A percentile compares a stretch with the other conserved stretches of the same genome.
Conservation (phyloP, 2,797 vertebrate species). For the Fistularia tabacaria region DNA sequence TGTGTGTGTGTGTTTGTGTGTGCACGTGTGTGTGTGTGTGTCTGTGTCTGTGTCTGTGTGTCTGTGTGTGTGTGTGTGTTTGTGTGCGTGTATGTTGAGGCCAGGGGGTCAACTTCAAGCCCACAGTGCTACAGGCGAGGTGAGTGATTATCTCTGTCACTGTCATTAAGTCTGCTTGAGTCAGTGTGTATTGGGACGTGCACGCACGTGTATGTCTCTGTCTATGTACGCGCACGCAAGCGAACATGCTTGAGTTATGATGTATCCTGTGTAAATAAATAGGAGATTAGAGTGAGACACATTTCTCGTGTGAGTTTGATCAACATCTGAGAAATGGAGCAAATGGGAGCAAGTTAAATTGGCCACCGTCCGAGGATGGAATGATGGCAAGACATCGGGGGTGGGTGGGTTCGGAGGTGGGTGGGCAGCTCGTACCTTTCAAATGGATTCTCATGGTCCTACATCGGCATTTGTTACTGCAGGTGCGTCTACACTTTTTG, state of each 20-base stretch:
- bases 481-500: constrained; percentile 5
- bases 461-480: constrained; percentile 18
- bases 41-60: constrained; percentile 42
- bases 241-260: constrained; percentile 28
- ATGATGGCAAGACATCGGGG: constrained; percentile 3
- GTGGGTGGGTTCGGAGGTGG: constrained; percentile 10
- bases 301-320: constrained; percentile 73
- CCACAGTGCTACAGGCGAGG: constrained; percentile 74
- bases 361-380: constrained; percentile 41
- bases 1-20: constrained; percentile 34
- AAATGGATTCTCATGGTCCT: neutral
- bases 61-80: constrained; percentile 29
- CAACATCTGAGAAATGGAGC: constrained; percentile 69
- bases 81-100: constrained; percentile 28
- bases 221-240: constrained; percentile 15
- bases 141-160: constrained; percentile 78
- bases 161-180: constrained; percentile 68
- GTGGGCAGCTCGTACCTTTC: constrained; percentile 18
- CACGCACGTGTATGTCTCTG: constrained; percentile 6
- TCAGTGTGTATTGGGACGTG: constrained; percentile 39
- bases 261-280: constrained; percentile 67
- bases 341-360: constrained; percentile 69
- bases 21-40: constrained; percentile 2
- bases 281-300: constrained; percentile 63
- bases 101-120: constrained; percentile 80